These are phyloP conservation scores for Nothoprocta perdicaria DNA, from an alignment of 2,113 vertebrate species.

Conservation along the genomic window DNA sequence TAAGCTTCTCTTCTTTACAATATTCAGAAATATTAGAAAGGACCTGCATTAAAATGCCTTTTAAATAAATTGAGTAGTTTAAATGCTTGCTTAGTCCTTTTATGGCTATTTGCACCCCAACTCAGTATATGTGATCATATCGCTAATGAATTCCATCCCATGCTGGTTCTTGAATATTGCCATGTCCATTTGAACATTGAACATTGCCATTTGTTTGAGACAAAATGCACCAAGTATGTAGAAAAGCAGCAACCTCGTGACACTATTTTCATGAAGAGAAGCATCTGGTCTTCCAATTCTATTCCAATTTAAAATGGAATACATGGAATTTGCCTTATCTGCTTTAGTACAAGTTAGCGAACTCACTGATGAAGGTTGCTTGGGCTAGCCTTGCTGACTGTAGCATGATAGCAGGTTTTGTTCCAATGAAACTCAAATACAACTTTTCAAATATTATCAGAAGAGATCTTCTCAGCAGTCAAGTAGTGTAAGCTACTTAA, in stretches of 20 bases:
- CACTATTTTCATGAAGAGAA: not conserved
- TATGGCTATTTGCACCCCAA: not conserved
- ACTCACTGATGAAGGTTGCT: not conserved
- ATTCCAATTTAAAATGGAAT: too few relatives aligned
- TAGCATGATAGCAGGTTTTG: not conserved
- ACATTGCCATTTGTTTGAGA: not conserved
- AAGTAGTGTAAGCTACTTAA: not conserved
- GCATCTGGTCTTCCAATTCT: too few relatives aligned
- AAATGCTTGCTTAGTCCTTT: not conserved
- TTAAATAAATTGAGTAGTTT: not conserved
- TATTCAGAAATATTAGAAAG: not conserved
- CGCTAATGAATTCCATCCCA: not conserved
- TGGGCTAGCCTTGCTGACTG: not conserved
- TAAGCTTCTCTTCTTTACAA: not conserved
- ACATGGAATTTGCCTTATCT: not conserved
- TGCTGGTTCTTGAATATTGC: constrained; percentile 2
- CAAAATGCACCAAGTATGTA: not conserved
- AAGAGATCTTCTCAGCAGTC: not conserved
- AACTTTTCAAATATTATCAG: not conserved
- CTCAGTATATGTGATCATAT: not conserved
- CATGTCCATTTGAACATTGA: not conserved
- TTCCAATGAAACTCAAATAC: not conserved
- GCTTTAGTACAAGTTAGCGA: not conserved
- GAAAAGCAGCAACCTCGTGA: not conserved
- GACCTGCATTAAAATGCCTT: not conserved